Evolutionary conservation across 2,888 invertebrate species (phyloP), one percentile per base, ranked within the genome.

Genomic region (Zelleria hepariella): DNA sequence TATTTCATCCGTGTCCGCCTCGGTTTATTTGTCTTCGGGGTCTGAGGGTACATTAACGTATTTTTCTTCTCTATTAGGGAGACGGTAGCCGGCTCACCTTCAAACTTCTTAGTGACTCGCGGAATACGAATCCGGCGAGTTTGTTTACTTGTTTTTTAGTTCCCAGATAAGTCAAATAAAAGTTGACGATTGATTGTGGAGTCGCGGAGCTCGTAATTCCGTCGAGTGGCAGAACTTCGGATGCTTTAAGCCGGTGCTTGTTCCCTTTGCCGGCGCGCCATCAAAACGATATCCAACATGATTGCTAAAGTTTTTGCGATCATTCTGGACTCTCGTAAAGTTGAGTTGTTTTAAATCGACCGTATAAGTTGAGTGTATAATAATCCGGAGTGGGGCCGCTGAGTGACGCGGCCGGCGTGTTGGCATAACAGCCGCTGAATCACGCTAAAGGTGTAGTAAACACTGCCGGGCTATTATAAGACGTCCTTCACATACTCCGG

Each of bases 61-160:
- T 88, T 88, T 88, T 88, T 87, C 86, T 88, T 88, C 82, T 85
- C 82, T 86, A 86, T 87, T 87, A 88, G 82, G 78, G 77, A 77
- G 82, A 80, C 82, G 78, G 83, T 82, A 79, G 77, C 68, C 75
- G 77, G 73, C 78, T 85, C 80, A 87, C 86, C 86, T 87, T 80
- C 84, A 80, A 86, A 88, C 76, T 86, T 87, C 79, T 69, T 71
- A 67, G 75, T 73, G 72, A 75, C 76, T 75, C 69, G 70, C 70
- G 80, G 75, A 82, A 82, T 78, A 77, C 62, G 75, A 75, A 81
- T 68, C 69, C 72, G 69, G 67, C 64, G 66, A 70, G 74, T 75
- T 82, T 80, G 78, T 82, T 82, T 77, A 72, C 75, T 86, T 82
- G 80, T 83, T 84, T 86, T 86, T 86, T 72, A 79, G 82, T 83